Conservation (phyloP, 2,113 vertebrate species). For the Uria aalge region DNA sequence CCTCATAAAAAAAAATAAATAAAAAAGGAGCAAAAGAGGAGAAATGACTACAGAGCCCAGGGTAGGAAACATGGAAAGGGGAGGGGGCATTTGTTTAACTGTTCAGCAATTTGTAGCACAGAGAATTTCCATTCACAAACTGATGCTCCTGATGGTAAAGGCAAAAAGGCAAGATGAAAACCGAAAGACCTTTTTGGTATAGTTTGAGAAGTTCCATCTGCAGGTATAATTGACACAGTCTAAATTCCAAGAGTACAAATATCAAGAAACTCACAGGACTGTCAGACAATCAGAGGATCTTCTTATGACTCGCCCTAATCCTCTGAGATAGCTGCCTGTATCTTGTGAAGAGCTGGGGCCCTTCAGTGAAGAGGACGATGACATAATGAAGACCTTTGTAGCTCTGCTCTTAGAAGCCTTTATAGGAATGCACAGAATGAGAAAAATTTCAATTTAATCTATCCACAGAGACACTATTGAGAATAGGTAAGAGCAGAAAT, state of each 20-base stretch:
- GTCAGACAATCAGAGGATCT: not conserved
- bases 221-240: not conserved
- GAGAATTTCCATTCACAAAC: not conserved
- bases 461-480: not conserved
- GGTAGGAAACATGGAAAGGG: not conserved
- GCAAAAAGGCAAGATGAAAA: not conserved
- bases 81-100: not conserved
- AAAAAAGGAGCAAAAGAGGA: not conserved
- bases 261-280: not conserved
- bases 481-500: not conserved
- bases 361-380: not conserved
- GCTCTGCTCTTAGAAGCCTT: not conserved
- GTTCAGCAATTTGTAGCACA: not conserved
- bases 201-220: not conserved
- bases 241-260: not conserved
- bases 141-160: not conserved
- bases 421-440: not conserved
- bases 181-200: not conserved
- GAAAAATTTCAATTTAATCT: not conserved
- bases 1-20: not conserved
- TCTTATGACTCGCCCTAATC: not conserved
- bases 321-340: not conserved
- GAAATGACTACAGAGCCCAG: not conserved
- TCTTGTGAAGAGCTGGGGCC: not conserved
- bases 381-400: not conserved